Conservation (phyloP, 2,797 vertebrate species). For the Cyclura pinguis region DNA sequence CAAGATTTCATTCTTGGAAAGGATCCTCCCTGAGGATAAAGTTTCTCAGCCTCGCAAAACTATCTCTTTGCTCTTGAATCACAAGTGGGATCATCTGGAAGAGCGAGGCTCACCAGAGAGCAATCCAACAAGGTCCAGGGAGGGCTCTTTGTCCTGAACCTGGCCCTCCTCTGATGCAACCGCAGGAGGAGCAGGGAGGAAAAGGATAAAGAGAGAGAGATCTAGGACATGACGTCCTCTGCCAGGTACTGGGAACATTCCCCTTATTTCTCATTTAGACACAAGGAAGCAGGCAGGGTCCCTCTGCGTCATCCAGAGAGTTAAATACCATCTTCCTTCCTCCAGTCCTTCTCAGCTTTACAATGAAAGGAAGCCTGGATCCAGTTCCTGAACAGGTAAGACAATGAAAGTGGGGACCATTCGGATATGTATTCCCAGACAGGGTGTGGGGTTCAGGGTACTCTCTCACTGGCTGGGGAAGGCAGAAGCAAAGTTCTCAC, state of each 20-base stretch:
- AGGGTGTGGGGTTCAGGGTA: background rate
- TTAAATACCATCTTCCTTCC: background rate
- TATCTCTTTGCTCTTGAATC: background rate
- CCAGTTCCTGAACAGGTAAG: background rate
- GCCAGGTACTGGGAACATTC: too few species aligned
- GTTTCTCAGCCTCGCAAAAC: background rate
- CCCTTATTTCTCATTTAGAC: background rate
- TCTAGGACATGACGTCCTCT: background rate
- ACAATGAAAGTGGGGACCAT: background rate
- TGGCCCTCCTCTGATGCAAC: too few species aligned
- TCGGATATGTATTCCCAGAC: too few species aligned
- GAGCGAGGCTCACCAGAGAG: background rate
- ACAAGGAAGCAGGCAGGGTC: accelerated
- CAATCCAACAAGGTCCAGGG: too few species aligned
- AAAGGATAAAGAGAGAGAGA: too few species aligned
- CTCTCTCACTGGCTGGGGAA: background rate
- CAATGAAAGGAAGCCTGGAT: background rate
- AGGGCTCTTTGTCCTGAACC: too few species aligned
- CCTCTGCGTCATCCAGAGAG: background rate
- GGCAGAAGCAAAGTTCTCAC: background rate
- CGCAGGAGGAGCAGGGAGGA: background rate
- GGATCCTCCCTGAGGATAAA: background rate
- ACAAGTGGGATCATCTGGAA: background rate
- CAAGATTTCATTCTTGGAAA: background rate
- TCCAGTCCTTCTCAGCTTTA: background rate